phyloP scores from a whole-genome alignment of 1,140 invertebrate species.

The Metopolophium dirhodum region DNA sequence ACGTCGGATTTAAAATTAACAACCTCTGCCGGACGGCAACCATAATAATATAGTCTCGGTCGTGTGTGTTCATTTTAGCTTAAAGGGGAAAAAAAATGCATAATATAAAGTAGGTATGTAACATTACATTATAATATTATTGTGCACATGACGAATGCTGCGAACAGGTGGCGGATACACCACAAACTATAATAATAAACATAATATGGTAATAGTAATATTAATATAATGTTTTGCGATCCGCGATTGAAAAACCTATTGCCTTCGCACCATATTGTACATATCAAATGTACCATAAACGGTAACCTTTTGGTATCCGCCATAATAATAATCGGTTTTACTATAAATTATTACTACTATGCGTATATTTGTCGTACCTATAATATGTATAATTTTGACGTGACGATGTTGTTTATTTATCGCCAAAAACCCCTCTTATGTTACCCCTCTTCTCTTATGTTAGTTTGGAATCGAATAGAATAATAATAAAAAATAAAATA shows the following conservation, averaged over 20 bases:
- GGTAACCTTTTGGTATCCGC: not conserved
- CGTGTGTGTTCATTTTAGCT: not conserved
- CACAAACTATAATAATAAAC: not conserved
- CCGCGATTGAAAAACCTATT: not conserved
- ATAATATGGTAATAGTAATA: not conserved
- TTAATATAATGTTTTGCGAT: not conserved
- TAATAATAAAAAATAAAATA: not conserved
- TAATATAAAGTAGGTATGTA: not conserved
- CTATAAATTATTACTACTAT: not conserved
- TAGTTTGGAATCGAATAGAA: not conserved
- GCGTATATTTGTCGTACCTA: not conserved
- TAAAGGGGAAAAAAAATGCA: not conserved
- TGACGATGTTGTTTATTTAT: not conserved
- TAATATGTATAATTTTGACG: not conserved
- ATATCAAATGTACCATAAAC: not conserved
- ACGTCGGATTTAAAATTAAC: slow-evolving; percentile 35
- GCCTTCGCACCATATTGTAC: not conserved
- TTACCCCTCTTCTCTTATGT: no score
- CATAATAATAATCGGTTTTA: not conserved
- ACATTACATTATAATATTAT: not conserved
- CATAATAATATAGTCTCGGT: not conserved
- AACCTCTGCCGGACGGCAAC: not conserved
- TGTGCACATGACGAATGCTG: not conserved
- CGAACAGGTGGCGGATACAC: slow-evolving; percentile 5
- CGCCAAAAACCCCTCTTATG: not conserved